A percentile compares a stretch with the other conserved stretches of the same genome.
Conservation (phyloP, 1,140 invertebrate species). For the Lutraria rhynchaena region DNA sequence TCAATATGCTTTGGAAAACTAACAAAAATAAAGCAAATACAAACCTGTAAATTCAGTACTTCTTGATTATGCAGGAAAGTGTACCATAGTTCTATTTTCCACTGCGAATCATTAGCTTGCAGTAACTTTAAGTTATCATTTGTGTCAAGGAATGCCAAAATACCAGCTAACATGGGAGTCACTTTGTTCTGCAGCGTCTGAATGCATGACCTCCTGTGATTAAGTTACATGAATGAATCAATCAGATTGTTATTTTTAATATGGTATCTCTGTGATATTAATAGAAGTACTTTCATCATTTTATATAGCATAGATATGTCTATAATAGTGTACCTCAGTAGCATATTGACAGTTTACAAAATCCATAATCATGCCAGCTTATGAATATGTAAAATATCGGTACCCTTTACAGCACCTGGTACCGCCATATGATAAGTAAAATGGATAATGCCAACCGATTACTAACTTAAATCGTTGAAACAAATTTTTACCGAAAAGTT, state of each 20-base stretch:
- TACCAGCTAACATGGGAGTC: constrained; percentile 67
- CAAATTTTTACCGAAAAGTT: constrained; percentile 67
- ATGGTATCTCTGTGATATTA: background rate
- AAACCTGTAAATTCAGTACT: constrained; percentile 11
- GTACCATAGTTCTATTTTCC: constrained; percentile 20
- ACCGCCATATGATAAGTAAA: too few species aligned
- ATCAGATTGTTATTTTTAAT: background rate
- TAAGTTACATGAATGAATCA: constrained; percentile 2
- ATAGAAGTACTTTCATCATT: background rate
- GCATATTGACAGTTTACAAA: too few species aligned
- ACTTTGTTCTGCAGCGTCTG: constrained; percentile 69
- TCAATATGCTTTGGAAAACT: too few species aligned
- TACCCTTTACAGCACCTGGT: too few species aligned
- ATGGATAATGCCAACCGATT: too few species aligned
- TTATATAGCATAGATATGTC: background rate
- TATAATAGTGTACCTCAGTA: too few species aligned
- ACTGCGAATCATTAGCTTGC: constrained; percentile 12
- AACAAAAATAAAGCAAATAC: too few species aligned
- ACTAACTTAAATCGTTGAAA: background rate
- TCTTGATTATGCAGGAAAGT: constrained; percentile 18
- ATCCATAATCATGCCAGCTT: too few species aligned
- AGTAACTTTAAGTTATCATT: constrained; percentile 71
- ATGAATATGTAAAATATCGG: too few species aligned
- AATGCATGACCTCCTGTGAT: constrained; percentile 58
- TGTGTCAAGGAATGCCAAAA: constrained; percentile 69